Base-by-base conservation (phyloP, 1,140 invertebrate species). In the Micrasema longulum region DNA sequence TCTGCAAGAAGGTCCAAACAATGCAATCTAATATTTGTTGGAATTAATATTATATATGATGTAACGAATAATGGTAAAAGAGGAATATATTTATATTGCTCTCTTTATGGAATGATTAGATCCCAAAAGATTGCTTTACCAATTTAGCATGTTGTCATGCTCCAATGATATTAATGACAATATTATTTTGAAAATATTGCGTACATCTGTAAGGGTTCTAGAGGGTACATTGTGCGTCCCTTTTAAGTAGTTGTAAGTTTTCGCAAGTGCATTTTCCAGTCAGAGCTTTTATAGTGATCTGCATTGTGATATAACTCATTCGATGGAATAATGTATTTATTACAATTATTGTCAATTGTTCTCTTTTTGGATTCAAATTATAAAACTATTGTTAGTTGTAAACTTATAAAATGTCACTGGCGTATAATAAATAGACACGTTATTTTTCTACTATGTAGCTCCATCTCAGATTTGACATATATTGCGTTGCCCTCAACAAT, bases 1-100 rank as follows among this genome's bases (percentile, higher is more conserved):
- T 62, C 48, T 65, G 55, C 48, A 69, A 73, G 31, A 69, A 64
- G 72, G 72, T 73, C 72, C 72, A 73, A 72, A 68, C 22, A 38
- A 53, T 35, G 26, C 41, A 64, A 48, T 64, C 41, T 64, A n/a
- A n/a, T n/a, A 64, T 64, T 48, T 47, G 41, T 64, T 64, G n/a
- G 23, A 64, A 5, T n/a, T 4, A n/a, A 57, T 57, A 31, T 1
- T 36, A n/a, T 23, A 26, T 31, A 31, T 7, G 2, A 31, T 31
- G 26, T 31, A 31, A 31, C 26, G 26, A 4, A 31, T 31, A 31
- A 31, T 31, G 26, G 7, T 23, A 7, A 31, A 31, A 31, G 26
- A 31, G 26, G 7, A 31, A 31, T 4, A 31, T 31, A 4, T 31
- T 31, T 31, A 31, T 31, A 31, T 7, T 31, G 26, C 7, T 7